Conservation (phyloP, 2,797 vertebrate species). For the Cheirogaleus major region DNA sequence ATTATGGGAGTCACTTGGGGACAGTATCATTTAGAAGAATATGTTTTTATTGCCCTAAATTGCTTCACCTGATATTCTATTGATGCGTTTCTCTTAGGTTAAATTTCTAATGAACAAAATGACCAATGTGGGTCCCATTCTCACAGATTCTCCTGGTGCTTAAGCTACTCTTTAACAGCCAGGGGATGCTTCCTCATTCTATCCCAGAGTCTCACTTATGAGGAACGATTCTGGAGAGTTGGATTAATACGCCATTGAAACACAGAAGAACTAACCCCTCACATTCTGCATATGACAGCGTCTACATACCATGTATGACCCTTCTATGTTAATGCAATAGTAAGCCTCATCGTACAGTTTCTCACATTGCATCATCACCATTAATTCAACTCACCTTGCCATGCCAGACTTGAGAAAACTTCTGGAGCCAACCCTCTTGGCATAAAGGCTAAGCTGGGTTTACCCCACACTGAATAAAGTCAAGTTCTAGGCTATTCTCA, state of each 20-base stretch:
- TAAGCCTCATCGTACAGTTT: background rate
- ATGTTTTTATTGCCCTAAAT: slow-evolving; percentile 71
- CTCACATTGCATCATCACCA: background rate
- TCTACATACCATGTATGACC: background rate
- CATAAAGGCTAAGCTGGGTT: background rate
- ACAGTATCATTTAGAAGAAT: slow-evolving; percentile 73
- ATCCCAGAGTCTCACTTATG: background rate
- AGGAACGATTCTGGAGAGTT: background rate
- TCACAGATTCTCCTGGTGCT: background rate
- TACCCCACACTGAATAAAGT: background rate
- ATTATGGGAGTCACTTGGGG: slow-evolving; percentile 61
- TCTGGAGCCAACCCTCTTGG: background rate
- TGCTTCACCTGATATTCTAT: slow-evolving; percentile 59
- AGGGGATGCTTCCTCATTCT: background rate
- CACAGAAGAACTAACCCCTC: background rate
- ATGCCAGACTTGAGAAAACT: background rate
- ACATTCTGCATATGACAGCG: background rate
- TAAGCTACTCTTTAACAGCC: background rate
- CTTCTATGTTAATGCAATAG: background rate
- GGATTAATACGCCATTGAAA: background rate
- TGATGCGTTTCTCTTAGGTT: slow-evolving; percentile 50
- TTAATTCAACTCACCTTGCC: background rate
- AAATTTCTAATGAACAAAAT: slow-evolving; percentile 58
- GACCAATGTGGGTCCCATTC: slow-evolving; percentile 38
- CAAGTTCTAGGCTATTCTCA: background rate